A percentile compares a stretch with the other conserved stretches of the same genome.
Evolutionary conservation across 2,113 vertebrate species (phyloP).

Genomic region (Oncorhynchus kisutch): DNA sequence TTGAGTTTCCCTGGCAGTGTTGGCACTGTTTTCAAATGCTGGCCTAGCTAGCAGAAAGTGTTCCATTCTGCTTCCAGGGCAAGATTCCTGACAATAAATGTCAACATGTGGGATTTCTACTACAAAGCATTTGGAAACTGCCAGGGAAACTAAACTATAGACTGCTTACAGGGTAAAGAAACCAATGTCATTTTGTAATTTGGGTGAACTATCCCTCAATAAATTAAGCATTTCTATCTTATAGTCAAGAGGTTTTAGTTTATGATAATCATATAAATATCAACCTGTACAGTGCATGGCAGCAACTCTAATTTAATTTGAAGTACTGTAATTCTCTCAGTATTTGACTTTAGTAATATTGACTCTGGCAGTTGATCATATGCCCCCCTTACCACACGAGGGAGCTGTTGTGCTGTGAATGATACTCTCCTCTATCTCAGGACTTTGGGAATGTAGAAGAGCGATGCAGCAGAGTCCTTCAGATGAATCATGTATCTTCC

Average conservation of each 20-base stretch:
- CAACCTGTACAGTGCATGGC: constrained; percentile 65
- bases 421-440: not conserved
- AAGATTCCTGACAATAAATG: too few relatives aligned
- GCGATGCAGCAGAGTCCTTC: not conserved
- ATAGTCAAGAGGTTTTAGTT: constrained; percentile 59
- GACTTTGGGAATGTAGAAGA: not conserved
- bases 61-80: too few relatives aligned
- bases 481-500: not conserved
- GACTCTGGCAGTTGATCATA: not conserved
- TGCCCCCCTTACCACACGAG: not conserved
- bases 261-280: constrained; percentile 52
- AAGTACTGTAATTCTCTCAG: not conserved
- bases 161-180: too few relatives aligned
- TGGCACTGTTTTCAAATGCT: too few relatives aligned
- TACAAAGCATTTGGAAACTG: too few relatives aligned
- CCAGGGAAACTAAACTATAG: too few relatives aligned
- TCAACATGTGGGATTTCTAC: too few relatives aligned
- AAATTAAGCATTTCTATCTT: constrained; percentile 57
- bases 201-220: too few relatives aligned
- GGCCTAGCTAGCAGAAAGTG: too few relatives aligned
- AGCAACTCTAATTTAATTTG: constrained; percentile 49
- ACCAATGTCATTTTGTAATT: too few relatives aligned
- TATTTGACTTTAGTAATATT: not conserved
- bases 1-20: too few relatives aligned
- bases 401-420: not conserved